phyloP scores from a whole-genome alignment of 2,113 vertebrate species.

The Limnothrissa miodon region DNA sequence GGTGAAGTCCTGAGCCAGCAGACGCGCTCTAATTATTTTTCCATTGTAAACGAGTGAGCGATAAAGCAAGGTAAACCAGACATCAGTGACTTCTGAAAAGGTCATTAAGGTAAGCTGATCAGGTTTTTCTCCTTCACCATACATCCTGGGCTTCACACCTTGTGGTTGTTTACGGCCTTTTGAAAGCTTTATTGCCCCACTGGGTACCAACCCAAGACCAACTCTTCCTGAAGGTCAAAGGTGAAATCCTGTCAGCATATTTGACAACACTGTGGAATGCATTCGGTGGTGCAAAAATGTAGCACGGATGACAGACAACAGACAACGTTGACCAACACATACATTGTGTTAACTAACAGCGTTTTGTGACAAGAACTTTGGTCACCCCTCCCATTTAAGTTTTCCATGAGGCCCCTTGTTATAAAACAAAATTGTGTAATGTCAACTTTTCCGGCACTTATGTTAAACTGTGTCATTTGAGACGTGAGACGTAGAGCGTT shows the following conservation, averaged over 20 bases:
- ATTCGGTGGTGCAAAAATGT: not conserved
- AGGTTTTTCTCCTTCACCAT: not conserved
- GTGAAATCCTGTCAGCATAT: conserved; percentile 30
- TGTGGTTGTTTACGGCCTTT: conserved; percentile 36
- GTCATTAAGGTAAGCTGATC: conserved; percentile 22
- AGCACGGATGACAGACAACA: not conserved
- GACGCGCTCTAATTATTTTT: conserved; percentile 52
- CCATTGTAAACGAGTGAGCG: conserved; percentile 39
- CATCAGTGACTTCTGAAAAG: conserved; percentile 36
- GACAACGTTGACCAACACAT: not conserved
- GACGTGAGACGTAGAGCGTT: not conserved
- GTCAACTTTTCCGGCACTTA: not conserved
- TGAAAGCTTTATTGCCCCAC: conserved; percentile 32
- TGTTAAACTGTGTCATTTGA: not conserved
- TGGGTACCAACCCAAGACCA: conserved; percentile 24
- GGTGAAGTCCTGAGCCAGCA: conserved; percentile 35
- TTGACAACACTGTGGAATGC: conserved; percentile 20
- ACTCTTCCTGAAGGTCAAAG: conserved; percentile 31
- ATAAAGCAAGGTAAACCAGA: not conserved
- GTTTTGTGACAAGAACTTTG: not conserved
- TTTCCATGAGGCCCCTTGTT: not conserved
- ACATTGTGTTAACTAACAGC: not conserved
- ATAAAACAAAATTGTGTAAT: not conserved
- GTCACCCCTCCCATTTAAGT: not conserved
- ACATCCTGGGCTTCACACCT: conserved; percentile 9